These are phyloP conservation scores for Caenorhabditis panamensis DNA, from an alignment of 2,888 invertebrate genomes.

Conservation along the genomic window DNA sequence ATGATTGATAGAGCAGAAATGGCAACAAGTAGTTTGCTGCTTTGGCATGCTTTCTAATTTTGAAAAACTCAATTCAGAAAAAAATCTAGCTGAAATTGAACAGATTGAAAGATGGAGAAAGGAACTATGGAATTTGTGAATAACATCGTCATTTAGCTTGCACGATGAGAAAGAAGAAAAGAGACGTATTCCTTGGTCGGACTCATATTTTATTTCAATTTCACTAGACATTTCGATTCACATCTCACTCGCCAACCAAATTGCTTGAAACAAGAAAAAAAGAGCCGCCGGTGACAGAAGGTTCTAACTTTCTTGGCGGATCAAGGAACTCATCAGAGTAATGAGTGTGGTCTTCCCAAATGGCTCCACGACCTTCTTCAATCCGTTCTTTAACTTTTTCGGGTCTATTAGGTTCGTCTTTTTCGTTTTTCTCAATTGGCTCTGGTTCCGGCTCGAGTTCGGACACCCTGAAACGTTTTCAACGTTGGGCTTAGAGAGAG, in stretches of 20 bases:
- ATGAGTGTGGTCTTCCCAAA: constrained; percentile 4
- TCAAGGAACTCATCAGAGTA: constrained; percentile 53
- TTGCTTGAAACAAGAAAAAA: constrained; percentile 57
- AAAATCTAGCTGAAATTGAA: constrained; percentile 11
- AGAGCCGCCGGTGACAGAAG: constrained; percentile 15
- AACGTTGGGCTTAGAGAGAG: neutral
- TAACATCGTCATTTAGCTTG: neutral
- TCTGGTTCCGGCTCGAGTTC: constrained; percentile 11
- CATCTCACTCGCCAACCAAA: constrained; percentile 34
- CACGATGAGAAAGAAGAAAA: neutral
- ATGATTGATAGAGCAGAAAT: neutral
- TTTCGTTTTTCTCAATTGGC: neutral
- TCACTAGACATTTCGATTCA: neutral
- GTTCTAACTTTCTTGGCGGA: constrained; percentile 32
- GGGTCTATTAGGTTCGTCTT: neutral
- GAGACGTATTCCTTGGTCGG: constrained; percentile 17
- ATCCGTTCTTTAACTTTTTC: neutral
- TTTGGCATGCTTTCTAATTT: neutral
- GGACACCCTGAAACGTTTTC: constrained; percentile 26
- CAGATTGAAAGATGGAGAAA: constrained; percentile 3
- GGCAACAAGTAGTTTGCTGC: neutral
- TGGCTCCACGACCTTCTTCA: no score
- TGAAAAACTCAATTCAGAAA: neutral
- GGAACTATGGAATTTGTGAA: constrained; percentile 13
- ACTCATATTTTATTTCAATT: constrained; percentile 12